Evolutionary conservation across 2,888 invertebrate genomes (phyloP).

Genomic region (Hermaeophaga mercurialis): DNA sequence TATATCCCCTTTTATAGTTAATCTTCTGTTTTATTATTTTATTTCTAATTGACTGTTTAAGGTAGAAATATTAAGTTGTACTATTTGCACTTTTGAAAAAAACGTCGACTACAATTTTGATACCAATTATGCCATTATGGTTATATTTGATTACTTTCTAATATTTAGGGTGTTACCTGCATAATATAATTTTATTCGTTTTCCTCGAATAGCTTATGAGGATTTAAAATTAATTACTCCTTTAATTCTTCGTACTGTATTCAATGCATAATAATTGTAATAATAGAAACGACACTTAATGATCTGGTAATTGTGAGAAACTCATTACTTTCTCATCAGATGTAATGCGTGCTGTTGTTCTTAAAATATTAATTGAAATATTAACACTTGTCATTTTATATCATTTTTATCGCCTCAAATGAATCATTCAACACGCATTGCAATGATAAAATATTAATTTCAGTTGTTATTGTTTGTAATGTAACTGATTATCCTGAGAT

Average conservation of each 20-base stretch:
- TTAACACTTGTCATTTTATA: background rate
- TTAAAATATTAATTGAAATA: slow-evolving; percentile 7
- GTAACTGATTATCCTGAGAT: background rate
- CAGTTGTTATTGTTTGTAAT: background rate
- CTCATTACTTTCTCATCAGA: slow-evolving; percentile 3
- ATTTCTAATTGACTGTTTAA: too few relatives aligned
- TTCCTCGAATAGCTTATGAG: too few relatives aligned
- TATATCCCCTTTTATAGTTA: too few relatives aligned
- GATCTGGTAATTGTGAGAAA: slow-evolving; percentile 2
- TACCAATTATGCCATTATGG: too few relatives aligned
- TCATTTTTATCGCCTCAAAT: slow-evolving; percentile 5
- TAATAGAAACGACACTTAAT: slow-evolving; percentile 1
- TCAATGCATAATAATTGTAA: slow-evolving; percentile 3
- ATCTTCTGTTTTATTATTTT: too few relatives aligned
- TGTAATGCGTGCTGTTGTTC: slow-evolving; percentile 1
- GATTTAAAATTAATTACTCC: slow-evolving; percentile 1
- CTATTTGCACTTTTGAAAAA: too few relatives aligned
- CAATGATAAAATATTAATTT: slow-evolving; percentile 1
- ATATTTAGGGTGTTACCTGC: too few relatives aligned
- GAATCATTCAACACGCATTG: background rate
- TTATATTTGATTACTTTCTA: too few relatives aligned
- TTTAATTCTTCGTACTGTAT: background rate
- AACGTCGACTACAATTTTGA: too few relatives aligned
- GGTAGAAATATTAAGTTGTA: too few relatives aligned
- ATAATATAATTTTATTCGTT: too few relatives aligned